A percentile compares a stretch with the other conserved stretches of the same genome.
These are phyloP conservation scores for Smithornis capensis DNA, from an alignment of 2,113 vertebrate genomes.

Conservation along the genomic window DNA sequence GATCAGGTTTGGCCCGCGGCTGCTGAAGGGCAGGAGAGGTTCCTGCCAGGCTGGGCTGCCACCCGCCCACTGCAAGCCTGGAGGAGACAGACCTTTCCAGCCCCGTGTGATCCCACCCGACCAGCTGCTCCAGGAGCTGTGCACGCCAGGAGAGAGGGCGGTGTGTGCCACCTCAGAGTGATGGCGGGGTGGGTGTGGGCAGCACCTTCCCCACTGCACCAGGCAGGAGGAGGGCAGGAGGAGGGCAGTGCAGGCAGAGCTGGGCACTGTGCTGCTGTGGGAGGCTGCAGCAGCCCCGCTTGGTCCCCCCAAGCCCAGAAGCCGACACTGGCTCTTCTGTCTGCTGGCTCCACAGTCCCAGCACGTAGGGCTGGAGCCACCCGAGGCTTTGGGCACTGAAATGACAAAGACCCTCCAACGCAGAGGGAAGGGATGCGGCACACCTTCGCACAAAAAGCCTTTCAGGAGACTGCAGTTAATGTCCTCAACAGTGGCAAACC, in stretches of 20 bases:
- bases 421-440: background rate
- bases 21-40: background rate
- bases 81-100: background rate
- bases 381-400: accelerated
- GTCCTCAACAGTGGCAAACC: background rate
- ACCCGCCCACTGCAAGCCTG: background rate
- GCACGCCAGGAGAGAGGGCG: accelerated
- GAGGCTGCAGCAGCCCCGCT: background rate
- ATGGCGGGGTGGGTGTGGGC: accelerated
- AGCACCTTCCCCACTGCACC: accelerated
- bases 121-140: background rate
- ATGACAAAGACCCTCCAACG: accelerated
- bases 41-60: background rate
- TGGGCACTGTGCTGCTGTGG: background rate
- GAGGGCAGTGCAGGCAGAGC: background rate
- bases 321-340: background rate
- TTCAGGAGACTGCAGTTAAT: background rate
- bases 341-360: background rate
- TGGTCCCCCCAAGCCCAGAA: background rate
- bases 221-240: too few species aligned
- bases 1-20: background rate
- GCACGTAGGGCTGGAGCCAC: accelerated
- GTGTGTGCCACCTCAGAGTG: accelerated
- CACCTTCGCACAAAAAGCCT: background rate
- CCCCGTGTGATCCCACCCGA: background rate